phyloP scores from a whole-genome alignment of 2,113 vertebrate species.

The Calyptommatus sinebrachiatus region DNA sequence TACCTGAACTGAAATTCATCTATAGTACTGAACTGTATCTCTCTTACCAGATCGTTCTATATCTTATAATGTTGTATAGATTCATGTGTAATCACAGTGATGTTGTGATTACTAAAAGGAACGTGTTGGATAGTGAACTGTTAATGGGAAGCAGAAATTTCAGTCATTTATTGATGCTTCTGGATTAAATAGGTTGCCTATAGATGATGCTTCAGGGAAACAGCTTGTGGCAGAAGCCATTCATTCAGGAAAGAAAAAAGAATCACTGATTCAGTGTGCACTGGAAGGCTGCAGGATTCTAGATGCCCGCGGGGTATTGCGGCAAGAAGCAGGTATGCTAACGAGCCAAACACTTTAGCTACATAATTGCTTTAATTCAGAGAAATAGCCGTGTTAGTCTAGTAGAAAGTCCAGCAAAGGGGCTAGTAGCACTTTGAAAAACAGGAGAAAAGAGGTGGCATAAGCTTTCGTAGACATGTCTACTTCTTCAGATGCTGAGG shows the following conservation, averaged over 20 bases:
- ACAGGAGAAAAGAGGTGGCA: too few relatives aligned
- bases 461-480: too few relatives aligned
- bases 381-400: too few relatives aligned
- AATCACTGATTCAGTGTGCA: constrained; percentile 87
- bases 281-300: constrained; percentile 94
- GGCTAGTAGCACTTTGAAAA: too few relatives aligned
- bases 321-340: constrained; percentile 91
- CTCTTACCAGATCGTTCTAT: background rate
- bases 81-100: background rate
- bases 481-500: too few relatives aligned
- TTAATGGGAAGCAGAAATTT: background rate
- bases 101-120: background rate
- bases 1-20: background rate
- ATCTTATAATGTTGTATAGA: background rate
- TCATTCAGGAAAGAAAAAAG: constrained; percentile 93
- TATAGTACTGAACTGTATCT: background rate
- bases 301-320: constrained; percentile 89
- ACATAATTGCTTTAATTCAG: background rate
- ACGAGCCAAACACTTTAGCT: background rate
- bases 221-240: constrained; percentile 92
- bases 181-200: constrained; percentile 79
- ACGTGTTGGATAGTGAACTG: background rate
- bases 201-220: constrained; percentile 88
- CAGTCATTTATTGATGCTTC: constrained; percentile 13
- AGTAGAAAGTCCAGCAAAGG: too few relatives aligned